Percentiles rank a stretch among this genome's conserved stretches.
Evolutionary conservation across 2,888 invertebrate genomes (phyloP).

Genomic region (Atrina japonica): DNA sequence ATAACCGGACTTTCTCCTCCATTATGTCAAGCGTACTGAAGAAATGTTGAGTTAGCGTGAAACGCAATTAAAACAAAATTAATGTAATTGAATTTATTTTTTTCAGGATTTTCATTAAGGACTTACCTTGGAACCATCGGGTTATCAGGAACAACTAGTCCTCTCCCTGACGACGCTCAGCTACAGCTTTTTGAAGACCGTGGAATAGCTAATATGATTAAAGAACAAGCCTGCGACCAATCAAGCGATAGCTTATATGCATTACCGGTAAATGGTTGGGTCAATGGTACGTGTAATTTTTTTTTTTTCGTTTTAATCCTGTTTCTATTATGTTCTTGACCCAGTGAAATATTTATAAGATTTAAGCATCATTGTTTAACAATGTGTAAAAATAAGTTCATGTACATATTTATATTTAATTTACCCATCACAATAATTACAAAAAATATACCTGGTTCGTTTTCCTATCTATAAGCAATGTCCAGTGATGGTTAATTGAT

Average conservation of each 20-base stretch:
- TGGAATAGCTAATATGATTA: constrained; percentile 45
- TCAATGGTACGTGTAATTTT: constrained; percentile 34
- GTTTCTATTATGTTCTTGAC: too few species aligned
- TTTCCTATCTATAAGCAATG: too few species aligned
- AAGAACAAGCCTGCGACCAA: constrained; percentile 40
- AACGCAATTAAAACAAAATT: too few species aligned
- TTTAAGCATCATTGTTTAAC: too few species aligned
- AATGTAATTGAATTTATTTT: too few species aligned
- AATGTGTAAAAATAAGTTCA: neutral
- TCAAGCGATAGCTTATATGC: constrained; percentile 12
- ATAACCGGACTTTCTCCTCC: too few species aligned
- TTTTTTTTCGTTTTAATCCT: neutral
- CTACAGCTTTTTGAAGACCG: constrained; percentile 47
- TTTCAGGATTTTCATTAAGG: constrained; percentile 42
- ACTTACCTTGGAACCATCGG: constrained; percentile 40
- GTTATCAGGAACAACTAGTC: constrained; percentile 15
- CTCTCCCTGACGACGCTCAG: constrained; percentile 41
- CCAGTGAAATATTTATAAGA: too few species aligned
- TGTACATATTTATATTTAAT: neutral
- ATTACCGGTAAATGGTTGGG: constrained; percentile 20
- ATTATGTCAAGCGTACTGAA: too few species aligned
- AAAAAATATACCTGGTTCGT: too few species aligned
- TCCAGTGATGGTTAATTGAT: too few species aligned
- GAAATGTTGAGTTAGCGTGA: too few species aligned
- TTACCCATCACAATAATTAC: neutral